Evolutionary conservation across 1,140 invertebrate species (phyloP).

Genomic region (Dendrolimus kikuchii): DNA sequence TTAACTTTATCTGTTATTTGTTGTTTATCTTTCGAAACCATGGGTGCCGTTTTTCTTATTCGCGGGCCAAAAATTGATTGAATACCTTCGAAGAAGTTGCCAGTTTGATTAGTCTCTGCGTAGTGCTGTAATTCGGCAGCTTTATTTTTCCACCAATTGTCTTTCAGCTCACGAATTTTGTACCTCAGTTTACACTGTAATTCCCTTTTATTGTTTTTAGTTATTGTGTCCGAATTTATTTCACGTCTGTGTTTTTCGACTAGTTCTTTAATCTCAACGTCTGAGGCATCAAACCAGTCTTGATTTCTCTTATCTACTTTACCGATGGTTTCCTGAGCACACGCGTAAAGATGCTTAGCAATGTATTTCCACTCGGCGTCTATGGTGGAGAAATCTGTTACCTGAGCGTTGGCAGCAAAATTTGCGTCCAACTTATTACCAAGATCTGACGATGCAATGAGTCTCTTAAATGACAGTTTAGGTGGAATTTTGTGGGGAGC

Average conservation of each 20-base stretch:
- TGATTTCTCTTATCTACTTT: slow-evolving; percentile 13
- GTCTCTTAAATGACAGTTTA: slow-evolving; percentile 8
- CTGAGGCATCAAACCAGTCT: slow-evolving; percentile 17
- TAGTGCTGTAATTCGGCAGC: slow-evolving; percentile 14
- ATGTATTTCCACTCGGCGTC: slow-evolving; percentile 6
- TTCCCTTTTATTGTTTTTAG: neutral
- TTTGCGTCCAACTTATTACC: neutral
- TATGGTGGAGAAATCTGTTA: slow-evolving; percentile 3
- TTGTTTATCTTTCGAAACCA: slow-evolving; percentile 8
- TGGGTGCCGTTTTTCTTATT: slow-evolving; percentile 11
- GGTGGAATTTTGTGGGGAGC: slow-evolving; percentile 10
- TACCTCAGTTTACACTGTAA: slow-evolving; percentile 4
- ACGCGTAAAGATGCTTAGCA: slow-evolving; percentile 6
- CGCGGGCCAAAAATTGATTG: slow-evolving; percentile 6
- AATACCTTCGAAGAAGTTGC: slow-evolving; percentile 16
- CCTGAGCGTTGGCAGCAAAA: neutral
- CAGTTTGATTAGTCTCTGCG: slow-evolving; percentile 16
- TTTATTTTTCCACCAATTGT: slow-evolving; percentile 17
- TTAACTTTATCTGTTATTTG: no score
- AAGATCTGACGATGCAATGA: slow-evolving; percentile 1
- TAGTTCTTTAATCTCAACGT: slow-evolving; percentile 8
- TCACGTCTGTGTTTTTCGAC: slow-evolving; percentile 8
- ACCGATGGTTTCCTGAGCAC: slow-evolving; percentile 6
- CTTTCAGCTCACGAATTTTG: slow-evolving; percentile 17
- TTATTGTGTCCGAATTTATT: neutral